Evolutionary conservation across 2,888 invertebrate genomes (phyloP), one percentile per base, ranked within the genome.

Genomic region (Ophonus ardosiacus): DNA sequence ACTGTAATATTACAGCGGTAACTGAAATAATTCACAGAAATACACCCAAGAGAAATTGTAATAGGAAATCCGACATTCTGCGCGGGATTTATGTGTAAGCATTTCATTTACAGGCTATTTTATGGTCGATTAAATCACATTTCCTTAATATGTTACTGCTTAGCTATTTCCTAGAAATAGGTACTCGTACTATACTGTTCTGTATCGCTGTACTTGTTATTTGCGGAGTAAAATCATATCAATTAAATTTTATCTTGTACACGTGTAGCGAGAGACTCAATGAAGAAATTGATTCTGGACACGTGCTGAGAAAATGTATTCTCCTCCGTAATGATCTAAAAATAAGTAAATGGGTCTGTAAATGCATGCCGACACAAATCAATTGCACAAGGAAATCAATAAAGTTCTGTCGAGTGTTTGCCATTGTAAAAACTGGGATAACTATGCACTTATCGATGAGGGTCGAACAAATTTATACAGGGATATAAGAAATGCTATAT

Each of bases 251-350:
- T 51, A 74, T 74, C 71, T 74, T 13, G 43, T 74, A 74, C 71
- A 74, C 71, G 43, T 74, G 71, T 74, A 74, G 7, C 21, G 10
- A 43, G 40, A 68, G 71, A 43, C 71, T 74, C n/a, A 43, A 74
- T 74, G 71, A 74, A 74, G 71, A 74, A 74, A 74, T 74, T 74
- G 71, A 74, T 74, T 74, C 71, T 18, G 17, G 40, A 74, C 71
- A 74, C 71, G 71, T 43, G 71, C 71, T 74, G 18, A 74, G 71
- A 74, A 74, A 74, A 43, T 74, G 71, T 74, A 74, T 43, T 43
- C 71, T 15, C 21, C 7, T 74, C 43, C 51, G 71, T 74, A 74
- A 74, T 74, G 71, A 74, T 74, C 71, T 74, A 74, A 74, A 74
- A 74, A 74, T 74, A 74, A 74, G 71, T 74, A 74, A 40, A 74